Base-by-base conservation (phyloP, 2,888 invertebrate genomes). In the Torymus tubicola region DNA sequence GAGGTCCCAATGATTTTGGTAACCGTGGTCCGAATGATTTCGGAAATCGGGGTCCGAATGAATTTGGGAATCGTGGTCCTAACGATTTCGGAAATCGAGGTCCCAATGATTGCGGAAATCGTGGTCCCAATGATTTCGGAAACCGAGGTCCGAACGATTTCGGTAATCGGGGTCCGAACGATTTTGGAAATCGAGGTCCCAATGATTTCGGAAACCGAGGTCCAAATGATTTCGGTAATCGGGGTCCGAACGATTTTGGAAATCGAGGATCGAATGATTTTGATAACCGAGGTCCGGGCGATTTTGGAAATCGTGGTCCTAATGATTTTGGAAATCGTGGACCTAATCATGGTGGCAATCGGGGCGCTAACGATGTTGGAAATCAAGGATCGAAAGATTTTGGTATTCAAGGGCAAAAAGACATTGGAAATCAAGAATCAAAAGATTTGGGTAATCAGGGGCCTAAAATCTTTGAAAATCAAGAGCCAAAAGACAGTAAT, bases 21-120 rank as follows among this genome's bases (percentile, higher is more conserved):
- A 75, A 65, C 12, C 31, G 68, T 16, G 67, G 72, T 13, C 60
- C 68, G 0, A 73, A 71, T 2, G 65, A n/a, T 13, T 31, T 31
- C 5, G 31, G 31, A 5, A 31, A 31, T 31, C 31, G 31, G 0
- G 67, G 42, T 16, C 42, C 71, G 1, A 55, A 61, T 53, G 14
- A 80, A 42, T 80, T 70, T 18, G 65, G 75, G 13, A 80, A 80
- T 14, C 24, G 75, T 65, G 80, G 80, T 18, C n/a, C 74, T 1
- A 80, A 78, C 18, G 67, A 78, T 11, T 83, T 83, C 42, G 79
- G 74, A 21, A 61, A 76, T 21, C 81, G 84, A 21, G 79, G 72
- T 55, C 67, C 78, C 4, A 69, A 77, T 13, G 57, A 78, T 13
- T 63, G 55, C 4, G 68, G 78, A 13, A 78, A 78, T 13, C 21